phyloP scores from a whole-genome alignment of 2,888 invertebrate genomes.

The Magallana nippona region DNA sequence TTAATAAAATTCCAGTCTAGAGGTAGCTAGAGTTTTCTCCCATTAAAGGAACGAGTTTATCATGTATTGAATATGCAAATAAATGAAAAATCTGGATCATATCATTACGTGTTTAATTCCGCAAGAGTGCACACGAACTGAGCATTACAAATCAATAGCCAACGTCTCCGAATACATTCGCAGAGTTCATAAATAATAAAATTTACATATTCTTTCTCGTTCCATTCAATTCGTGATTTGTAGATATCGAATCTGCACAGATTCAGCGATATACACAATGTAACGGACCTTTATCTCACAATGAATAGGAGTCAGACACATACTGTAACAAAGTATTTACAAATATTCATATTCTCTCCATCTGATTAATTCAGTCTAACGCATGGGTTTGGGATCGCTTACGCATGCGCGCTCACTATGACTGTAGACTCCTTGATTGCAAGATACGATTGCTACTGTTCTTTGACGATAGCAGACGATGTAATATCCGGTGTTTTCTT shows the following conservation, averaged over 20 bases:
- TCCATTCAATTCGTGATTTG: background rate
- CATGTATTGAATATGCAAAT: too few species aligned
- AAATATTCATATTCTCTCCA: background rate
- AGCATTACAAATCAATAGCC: too few species aligned
- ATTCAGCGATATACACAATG: background rate
- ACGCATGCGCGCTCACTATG: constrained; percentile 53
- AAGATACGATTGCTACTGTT: constrained; percentile 68
- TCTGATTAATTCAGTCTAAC: background rate
- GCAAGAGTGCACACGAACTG: too few species aligned
- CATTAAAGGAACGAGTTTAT: too few species aligned
- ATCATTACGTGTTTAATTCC: too few species aligned
- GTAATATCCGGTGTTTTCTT: constrained; percentile 63
- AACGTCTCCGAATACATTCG: too few species aligned
- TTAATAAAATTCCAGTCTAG: too few species aligned
- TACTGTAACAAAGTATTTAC: constrained; percentile 18
- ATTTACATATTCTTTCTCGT: background rate
- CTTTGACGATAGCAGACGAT: constrained; percentile 67
- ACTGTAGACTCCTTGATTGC: constrained; percentile 61
- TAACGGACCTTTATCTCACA: background rate
- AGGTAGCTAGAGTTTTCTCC: too few species aligned
- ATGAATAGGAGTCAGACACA: background rate
- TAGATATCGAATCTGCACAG: background rate
- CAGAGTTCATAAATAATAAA: too few species aligned
- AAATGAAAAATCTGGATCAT: too few species aligned
- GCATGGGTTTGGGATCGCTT: constrained; percentile 7